A percentile compares a stretch with the other conserved stretches of the same genome.
Evolutionary conservation across 2,888 invertebrate genomes (phyloP).

Genomic region (Trypoxylon attenuatum): DNA sequence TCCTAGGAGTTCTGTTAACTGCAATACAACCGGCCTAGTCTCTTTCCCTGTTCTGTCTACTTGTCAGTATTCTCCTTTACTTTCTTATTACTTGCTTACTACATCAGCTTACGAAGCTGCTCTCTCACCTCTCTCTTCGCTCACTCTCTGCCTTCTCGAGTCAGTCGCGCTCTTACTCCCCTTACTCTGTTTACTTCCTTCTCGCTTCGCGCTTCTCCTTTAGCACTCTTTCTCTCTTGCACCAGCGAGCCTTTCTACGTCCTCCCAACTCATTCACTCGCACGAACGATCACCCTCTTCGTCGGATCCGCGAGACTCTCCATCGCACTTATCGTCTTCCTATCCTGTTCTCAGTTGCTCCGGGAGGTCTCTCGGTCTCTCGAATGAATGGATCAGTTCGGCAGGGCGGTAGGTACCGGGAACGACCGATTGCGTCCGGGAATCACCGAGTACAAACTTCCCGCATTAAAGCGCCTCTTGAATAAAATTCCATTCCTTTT

Average conservation of each 20-base stretch:
- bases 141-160: conserved; percentile 25
- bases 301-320: conserved; percentile 4
- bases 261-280: conserved; percentile 35
- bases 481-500: conserved; percentile 64
- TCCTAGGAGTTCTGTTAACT: conserved; percentile 43
- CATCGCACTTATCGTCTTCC: conserved; percentile 24
- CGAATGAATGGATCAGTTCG: conserved; percentile 63
- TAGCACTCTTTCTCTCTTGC: conserved; percentile 33
- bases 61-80: conserved; percentile 27
- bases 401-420: conserved; percentile 49
- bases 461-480: conserved; percentile 62
- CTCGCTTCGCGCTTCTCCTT: conserved; percentile 13
- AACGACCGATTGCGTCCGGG: conserved; percentile 53
- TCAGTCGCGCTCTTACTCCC: conserved; percentile 43
- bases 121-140: conserved; percentile 9
- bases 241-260: conserved; percentile 15
- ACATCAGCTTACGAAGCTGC: conserved; percentile 19
- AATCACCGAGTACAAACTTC: conserved; percentile 55
- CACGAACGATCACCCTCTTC: conserved; percentile 10
- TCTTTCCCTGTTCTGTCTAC: conserved; percentile 29
- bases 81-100: conserved; percentile 24
- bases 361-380: conserved; percentile 29
- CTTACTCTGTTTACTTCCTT: conserved; percentile 31
- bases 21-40: conserved; percentile 39
- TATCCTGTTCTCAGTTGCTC: conserved; percentile 21